Conservation (phyloP, 2,797 vertebrate species). For the Pseudochirops corinnae region DNA sequence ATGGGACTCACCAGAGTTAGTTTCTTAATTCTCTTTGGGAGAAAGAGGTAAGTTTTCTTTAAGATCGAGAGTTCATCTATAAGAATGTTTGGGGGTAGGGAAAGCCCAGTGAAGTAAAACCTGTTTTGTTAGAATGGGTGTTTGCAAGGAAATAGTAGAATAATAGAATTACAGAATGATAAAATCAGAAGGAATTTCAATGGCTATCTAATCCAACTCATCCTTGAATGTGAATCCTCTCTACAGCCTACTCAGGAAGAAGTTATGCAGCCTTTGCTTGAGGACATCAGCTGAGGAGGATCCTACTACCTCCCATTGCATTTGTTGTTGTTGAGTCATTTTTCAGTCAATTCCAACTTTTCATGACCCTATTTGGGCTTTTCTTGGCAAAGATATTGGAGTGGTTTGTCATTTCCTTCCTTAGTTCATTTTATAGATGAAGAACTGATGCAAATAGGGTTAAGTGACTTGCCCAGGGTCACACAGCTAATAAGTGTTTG, state of each 20-base stretch:
- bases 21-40: neutral
- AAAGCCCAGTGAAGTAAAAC: neutral
- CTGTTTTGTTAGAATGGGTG: neutral
- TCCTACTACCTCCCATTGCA: neutral
- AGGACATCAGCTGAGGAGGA: neutral
- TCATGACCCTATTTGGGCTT: neutral
- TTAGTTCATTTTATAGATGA: neutral
- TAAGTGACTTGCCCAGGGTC: neutral
- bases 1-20: neutral
- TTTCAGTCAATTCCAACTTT: neutral
- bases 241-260: neutral
- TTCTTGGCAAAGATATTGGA: neutral
- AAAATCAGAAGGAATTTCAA: neutral
- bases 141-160: neutral
- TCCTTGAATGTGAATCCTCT: neutral
- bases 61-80: neutral
- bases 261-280: neutral
- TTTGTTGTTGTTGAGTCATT: neutral
- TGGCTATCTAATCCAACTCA: neutral
- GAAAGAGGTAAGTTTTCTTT: neutral
- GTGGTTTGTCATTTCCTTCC: neutral
- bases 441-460: neutral
- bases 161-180: neutral
- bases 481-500: neutral
- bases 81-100: neutral